Percentiles rank a stretch among this genome's conserved stretches.
phyloP scores from a whole-genome alignment of 2,797 vertebrate species.

The Scarus forsteni region DNA sequence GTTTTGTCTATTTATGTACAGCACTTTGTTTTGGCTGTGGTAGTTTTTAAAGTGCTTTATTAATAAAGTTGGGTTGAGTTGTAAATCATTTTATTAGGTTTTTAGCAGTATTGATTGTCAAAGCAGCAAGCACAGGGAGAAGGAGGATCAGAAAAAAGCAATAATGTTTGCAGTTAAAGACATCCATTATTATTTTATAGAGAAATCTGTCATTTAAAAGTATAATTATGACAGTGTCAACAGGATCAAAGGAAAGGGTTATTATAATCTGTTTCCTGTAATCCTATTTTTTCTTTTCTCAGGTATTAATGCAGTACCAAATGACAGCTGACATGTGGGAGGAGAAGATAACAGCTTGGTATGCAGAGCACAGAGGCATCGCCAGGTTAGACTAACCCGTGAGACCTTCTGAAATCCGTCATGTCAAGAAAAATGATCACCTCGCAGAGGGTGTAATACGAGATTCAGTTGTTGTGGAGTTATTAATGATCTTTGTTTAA shows the following conservation, averaged over 20 bases:
- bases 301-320: conserved; percentile 90
- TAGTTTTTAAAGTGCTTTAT: too few relatives aligned
- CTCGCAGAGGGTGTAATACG: not conserved
- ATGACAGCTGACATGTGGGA: conserved; percentile 98
- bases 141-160: too few relatives aligned
- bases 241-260: too few relatives aligned
- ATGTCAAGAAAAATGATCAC: conserved; percentile 3
- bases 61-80: too few relatives aligned
- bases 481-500: not conserved
- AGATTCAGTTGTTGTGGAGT: not conserved
- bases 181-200: too few relatives aligned
- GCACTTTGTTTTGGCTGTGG: too few relatives aligned
- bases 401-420: conserved; percentile 13
- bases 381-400: conserved; percentile 85
- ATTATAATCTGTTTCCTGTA: not conserved
- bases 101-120: not conserved
- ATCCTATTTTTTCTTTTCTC: conserved; percentile 13
- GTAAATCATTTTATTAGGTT: not conserved
- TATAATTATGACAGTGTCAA: too few relatives aligned
- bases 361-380: conserved; percentile 93
- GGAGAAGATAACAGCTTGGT: conserved; percentile 96
- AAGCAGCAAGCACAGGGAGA: too few relatives aligned
- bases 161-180: too few relatives aligned
- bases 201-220: too few relatives aligned
- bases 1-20: too few relatives aligned